Evolutionary conservation across 2,113 vertebrate genomes (phyloP), one percentile per base, ranked within the genome.

Genomic region (Semnornis frantzii): DNA sequence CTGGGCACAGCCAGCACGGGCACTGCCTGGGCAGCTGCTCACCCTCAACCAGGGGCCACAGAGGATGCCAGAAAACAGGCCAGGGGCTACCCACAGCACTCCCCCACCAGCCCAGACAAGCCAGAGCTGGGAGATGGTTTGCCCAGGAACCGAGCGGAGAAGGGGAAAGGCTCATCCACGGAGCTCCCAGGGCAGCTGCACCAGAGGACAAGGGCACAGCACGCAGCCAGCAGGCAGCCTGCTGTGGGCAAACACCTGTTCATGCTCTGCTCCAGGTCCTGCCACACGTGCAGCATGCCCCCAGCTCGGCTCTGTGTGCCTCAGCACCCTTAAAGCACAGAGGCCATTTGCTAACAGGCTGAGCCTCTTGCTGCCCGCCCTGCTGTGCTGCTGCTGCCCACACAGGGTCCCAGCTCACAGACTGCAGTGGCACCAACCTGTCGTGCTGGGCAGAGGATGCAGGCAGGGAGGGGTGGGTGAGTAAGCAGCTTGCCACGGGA

Each of bases 331-430:
- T 21, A 73, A 73, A 83, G 77, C 60, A 46, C 60, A 57, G 28
- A 9, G 52, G 15, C 21, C 46, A 27, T 42, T 73, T 23, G 30
- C 1, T 0, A 33, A 39, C 13, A 60, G 71, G 33, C 5, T 68
- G 63, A 9, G n/a, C 24, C 33, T 20, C 16, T 23, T 7, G 34
- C 52, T 84, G 48, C 37, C 9, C 30, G 33, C 16, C 20, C 20
- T 0, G 0, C 7, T 20, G 31, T 30, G 33, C 33, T 7, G 18
- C 2, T 31, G 31, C 8, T 3, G 66, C 33, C 66, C 58, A 3
- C 0, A 0, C 42, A 0, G 5, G 15, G 25, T 46, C 9, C 18
- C 9, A 15, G 6, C 17, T 21, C 42, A n/a, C 48, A 44, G 54
- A 34, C 62, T 75, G 50, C 39, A 62, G 52, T 9, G 62, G 12